Evolutionary conservation across 2,888 invertebrate species (phyloP), one percentile per base, ranked within the genome.

Genomic region (Parascotia fuliginaria): DNA sequence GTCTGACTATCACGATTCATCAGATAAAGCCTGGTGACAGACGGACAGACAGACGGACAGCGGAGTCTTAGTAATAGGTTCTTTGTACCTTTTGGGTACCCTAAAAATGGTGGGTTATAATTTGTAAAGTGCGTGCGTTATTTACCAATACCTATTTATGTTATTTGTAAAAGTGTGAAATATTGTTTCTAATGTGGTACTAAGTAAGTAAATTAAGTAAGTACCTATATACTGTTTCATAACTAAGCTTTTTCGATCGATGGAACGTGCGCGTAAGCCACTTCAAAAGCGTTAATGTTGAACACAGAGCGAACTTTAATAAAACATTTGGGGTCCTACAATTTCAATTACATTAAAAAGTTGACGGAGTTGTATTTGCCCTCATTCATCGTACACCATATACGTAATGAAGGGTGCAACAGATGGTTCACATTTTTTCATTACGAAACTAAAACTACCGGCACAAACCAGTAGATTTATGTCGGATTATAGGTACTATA

Each of bases 271-370:
- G 61, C 56, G 51, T 53, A 42, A 59, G 42, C 65, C 73, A 78
- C 77, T 80, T 73, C 55, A 78, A 66, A 70, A 74, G 76, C 72
- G 80, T 69, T 79, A 79, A 81, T 69, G 73, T 62, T 69, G 55
- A 58, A 57, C 68, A 60, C 71, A 66, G 73, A 74, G 81, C 73
- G 78, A 79, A 77, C 75, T 87, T 87, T 84, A 86, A 85, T 87
- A 85, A 87, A 87, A 86, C 82, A 86, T 83, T 88, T 85, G 81
- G 87, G 87, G 85, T 77, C 77, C 79, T 77, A 81, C 80, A 79
- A 78, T 86, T 90, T 89, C 89, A 90, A 89, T 90, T 88, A 90
- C 84, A 89, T 90, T 90, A 89, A 90, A 91, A 90, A 89, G 83
- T 86, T 84, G 86, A 85, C 81, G 81, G 71, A 77, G 78, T 77